Evolutionary conservation across 1,140 invertebrate genomes (phyloP).

Genomic region (Papilio xuthus): DNA sequence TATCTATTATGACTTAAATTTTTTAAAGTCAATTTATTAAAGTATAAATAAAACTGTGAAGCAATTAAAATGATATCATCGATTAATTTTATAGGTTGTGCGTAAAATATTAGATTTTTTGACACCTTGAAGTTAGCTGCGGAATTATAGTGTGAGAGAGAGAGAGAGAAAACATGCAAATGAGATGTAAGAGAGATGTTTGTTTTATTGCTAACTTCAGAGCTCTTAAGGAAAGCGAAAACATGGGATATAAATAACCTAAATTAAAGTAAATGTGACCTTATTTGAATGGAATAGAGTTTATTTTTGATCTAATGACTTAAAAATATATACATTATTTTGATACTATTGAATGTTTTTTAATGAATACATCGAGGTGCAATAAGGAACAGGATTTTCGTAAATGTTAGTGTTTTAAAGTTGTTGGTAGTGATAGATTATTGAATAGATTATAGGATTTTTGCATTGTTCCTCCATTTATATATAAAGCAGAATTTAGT

Average conservation of each 20-base stretch:
- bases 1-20: not conserved
- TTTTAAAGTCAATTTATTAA: not conserved
- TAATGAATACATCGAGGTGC: not conserved
- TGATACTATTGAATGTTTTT: conserved; percentile 24
- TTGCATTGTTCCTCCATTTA: conserved; percentile 9
- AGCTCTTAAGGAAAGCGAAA: not conserved
- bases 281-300: not conserved
- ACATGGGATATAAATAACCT: not conserved
- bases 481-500: not conserved
- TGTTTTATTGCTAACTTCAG: not conserved
- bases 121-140: no score
- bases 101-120: not conserved
- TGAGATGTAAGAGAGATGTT: not conserved
- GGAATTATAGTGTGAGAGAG: no score
- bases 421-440: conserved; percentile 29
- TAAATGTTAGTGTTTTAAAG: conserved; percentile 18
- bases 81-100: not conserved
- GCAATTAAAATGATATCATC: conserved; percentile 7
- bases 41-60: not conserved
- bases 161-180: not conserved
- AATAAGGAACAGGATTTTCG: conserved; percentile 16
- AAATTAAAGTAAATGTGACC: not conserved
- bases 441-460: conserved; percentile 11
- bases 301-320: conserved; percentile 32
- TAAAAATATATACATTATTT: conserved; percentile 26